Evolutionary conservation across 2,113 vertebrate genomes (phyloP).

Genomic region (Polyodon spathula): DNA sequence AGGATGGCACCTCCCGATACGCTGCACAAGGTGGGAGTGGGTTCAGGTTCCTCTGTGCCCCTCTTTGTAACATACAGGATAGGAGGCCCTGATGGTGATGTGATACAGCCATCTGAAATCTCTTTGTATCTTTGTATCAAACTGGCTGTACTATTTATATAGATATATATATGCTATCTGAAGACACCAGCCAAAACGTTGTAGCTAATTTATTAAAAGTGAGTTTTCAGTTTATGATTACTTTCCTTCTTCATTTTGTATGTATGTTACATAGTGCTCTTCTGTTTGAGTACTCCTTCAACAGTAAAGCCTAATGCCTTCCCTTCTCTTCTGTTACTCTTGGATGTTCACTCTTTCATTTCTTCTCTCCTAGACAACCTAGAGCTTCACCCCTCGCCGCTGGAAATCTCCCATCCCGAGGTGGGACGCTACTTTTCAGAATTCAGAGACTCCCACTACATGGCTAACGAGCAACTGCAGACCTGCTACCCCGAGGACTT

Average conservation of each 20-base stretch:
- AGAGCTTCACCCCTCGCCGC: slow-evolving; percentile 74
- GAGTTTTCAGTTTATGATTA: no score
- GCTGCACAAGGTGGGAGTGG: slow-evolving; percentile 76
- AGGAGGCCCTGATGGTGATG: background rate
- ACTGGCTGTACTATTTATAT: accelerated
- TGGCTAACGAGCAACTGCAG: slow-evolving; percentile 79
- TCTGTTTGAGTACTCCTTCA: no score
- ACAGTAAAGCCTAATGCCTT: background rate
- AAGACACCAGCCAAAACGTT: no score
- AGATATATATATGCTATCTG: no score
- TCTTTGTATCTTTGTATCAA: background rate
- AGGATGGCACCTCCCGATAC: slow-evolving; percentile 87
- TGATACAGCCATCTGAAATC: background rate
- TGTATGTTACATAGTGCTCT: no score
- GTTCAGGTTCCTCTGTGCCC: background rate
- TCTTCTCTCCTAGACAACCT: slow-evolving; percentile 72
- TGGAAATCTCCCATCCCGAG: slow-evolving; percentile 85
- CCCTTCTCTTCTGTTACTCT: background rate
- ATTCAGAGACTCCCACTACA: slow-evolving; percentile 71
- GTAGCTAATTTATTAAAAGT: no score
- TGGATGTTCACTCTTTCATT: slow-evolving; percentile 2
- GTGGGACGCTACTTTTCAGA: slow-evolving; percentile 89
- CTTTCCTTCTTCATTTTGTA: no score
- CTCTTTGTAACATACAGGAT: background rate
- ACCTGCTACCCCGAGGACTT: slow-evolving; percentile 78